Conservation (phyloP, 2,797 vertebrate genomes). For the Loriculus beryllinus region DNA sequence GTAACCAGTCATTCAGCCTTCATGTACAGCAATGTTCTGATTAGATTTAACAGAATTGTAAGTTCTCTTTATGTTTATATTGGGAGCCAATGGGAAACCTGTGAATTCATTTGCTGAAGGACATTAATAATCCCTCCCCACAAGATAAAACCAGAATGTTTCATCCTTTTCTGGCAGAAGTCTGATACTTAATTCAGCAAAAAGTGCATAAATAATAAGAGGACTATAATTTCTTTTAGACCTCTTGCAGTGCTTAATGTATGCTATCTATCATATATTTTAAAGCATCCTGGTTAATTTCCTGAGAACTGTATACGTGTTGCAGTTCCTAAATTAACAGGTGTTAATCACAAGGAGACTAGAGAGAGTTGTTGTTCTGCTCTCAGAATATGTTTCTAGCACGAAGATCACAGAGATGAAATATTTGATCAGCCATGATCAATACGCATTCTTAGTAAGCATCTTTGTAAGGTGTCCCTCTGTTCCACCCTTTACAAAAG, state of each 20-base stretch:
- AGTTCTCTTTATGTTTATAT: constrained; percentile 52
- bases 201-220: constrained; percentile 4
- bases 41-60: constrained; percentile 55
- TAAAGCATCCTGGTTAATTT: neutral
- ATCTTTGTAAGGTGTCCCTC: neutral
- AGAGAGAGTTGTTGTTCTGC: neutral
- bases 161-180: neutral
- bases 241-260: neutral
- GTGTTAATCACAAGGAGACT: neutral
- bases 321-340: neutral
- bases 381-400: neutral
- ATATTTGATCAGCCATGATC: neutral
- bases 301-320: neutral
- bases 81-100: constrained; percentile 42
- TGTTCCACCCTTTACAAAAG: neutral
- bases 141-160: constrained; percentile 17
- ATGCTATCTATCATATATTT: neutral
- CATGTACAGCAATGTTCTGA: constrained; percentile 46
- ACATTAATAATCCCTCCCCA: constrained; percentile 14
- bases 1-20: constrained; percentile 61
- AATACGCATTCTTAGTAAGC: neutral
- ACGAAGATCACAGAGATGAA: neutral
- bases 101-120: constrained; percentile 53
- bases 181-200: constrained; percentile 35
- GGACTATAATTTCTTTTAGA: constrained; percentile 2